Base-by-base conservation (phyloP, 2,888 invertebrate species). In the Drosophila longiperda region DNA sequence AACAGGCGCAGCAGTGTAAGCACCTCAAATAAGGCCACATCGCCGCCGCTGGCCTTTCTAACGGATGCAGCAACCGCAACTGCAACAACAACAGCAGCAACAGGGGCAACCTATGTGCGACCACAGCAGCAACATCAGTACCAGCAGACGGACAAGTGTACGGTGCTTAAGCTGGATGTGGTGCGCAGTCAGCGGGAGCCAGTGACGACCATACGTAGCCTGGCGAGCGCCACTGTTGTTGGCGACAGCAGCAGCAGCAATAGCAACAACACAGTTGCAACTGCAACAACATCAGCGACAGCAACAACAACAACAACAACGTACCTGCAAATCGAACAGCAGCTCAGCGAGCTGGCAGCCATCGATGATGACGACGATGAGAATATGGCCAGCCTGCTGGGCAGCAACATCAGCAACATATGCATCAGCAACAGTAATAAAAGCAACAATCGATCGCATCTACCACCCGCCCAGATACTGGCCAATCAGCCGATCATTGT, bases 91-190 rank as follows among this genome's bases (percentile, higher is more conserved):
- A 12, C 69, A 33, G 11, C 73, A 12, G 34, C 66, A 50, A 1
- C 61, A 52, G 20, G 7, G 45, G n/a, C 68, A 29, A 64, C 65
- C 8, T 81, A 81, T 50, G 82, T 85, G 58, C 90, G 91, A 15
- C 92, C 92, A 7, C 91, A 91, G 66, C 91, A 92, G 62, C 92
- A 92, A 57, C 91, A 92, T 74, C 92, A 92, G 63, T 92, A 92
- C 26, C 92, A 92, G 66, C 92, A 92, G 73, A 92, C 92, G 61
- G 92, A 92, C 75, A 92, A 92, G 78, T 92, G 92, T 65, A 91
- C 92, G 4, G 91, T 92, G 53, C 77, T 91, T 26, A 91, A 91
- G 75, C 83, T 91, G 77, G 92, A 92, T 74, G 90, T 91, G 40
- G 62, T 92, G 40, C 85, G 91, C 53, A 68, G 60, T 1, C 76